Base-by-base conservation (phyloP, 2,797 vertebrate genomes). In the Hypotaenidia philippensis region DNA sequence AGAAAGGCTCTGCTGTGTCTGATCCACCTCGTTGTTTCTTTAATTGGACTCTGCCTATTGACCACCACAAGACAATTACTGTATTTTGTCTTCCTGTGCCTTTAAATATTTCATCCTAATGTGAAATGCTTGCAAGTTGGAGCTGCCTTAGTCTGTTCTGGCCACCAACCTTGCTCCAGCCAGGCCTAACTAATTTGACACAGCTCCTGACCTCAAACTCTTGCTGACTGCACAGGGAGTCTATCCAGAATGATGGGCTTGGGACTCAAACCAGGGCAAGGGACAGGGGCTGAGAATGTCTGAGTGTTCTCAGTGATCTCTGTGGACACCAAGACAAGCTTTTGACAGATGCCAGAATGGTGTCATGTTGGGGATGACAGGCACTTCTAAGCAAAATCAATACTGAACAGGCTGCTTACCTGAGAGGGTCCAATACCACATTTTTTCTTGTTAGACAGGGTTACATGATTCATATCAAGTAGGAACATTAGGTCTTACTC, bases 401-500 rank as follows among this genome's bases (percentile, higher is more conserved):
- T 36, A 8, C 18, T 14, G 56, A 41, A 19, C 17, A 32, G 4
- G 10, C 49, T 27, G 38, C 27, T 21, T 29, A 50, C 40, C 49
- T 38, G 25, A 61, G 32, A 83, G 40, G 11, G 20, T 52, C 66
- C 78, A 36, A 61, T 8, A 14, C 14, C 23, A 20, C 23, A 8
- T 32, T 59, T 78, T 61, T 57, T 81, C 22, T 65, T 81, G 14
- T 52, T 61, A 31, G 57, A 16, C 56, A 87, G 82, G 57, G 59
- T 96, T 83, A 89, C 53, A 17, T 0, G 9, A 85, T 81, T 86
- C 55, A 13, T 65, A 69, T 78, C 76, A 83, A 78, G 47, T 81
- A 83, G 77, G 38, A 76, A 26, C 61, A 45, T 52, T 94, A 47
- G 55, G 41, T 65, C 76, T 91, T 79, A 64, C 59, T 87, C 69